These are phyloP conservation scores for Eilema sororculum DNA, from an alignment of 2,888 invertebrate genomes.

Conservation along the genomic window DNA sequence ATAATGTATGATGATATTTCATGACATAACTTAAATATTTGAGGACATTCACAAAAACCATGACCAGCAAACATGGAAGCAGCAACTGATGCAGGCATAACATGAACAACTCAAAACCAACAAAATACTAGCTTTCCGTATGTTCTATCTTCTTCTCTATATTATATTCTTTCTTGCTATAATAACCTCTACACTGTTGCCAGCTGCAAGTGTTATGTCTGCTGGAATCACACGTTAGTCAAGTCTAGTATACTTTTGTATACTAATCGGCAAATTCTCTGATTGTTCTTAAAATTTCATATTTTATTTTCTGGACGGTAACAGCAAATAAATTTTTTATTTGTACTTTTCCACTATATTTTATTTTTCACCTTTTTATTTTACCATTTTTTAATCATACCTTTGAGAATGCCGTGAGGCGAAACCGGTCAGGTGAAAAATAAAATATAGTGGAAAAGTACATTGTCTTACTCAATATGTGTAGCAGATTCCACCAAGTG, in stretches of 20 bases:
- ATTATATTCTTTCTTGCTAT: conserved; percentile 16
- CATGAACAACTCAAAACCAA: conserved; percentile 33
- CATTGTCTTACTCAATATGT: too few species aligned
- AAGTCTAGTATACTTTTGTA: conserved; percentile 39
- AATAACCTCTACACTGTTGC: conserved; percentile 23
- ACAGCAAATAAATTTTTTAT: conserved; percentile 19
- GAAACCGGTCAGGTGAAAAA: too few species aligned
- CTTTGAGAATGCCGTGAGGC: too few species aligned
- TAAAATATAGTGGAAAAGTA: too few species aligned
- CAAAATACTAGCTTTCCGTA: conserved; percentile 24
- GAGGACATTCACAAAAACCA: neutral
- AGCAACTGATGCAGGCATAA: conserved; percentile 34
- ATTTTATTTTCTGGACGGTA: conserved; percentile 36
- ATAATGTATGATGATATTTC: neutral
- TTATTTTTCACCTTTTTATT: too few species aligned
- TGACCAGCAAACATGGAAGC: conserved; percentile 34
- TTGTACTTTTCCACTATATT: too few species aligned
- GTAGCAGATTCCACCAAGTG: too few species aligned
- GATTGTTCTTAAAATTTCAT: conserved; percentile 19
- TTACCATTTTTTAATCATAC: too few species aligned
- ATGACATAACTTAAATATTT: neutral
- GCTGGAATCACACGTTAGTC: conserved; percentile 22
- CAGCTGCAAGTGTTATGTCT: conserved; percentile 42
- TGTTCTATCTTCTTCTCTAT: conserved; percentile 11
- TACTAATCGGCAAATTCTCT: conserved; percentile 34